Evolutionary conservation across 1,140 invertebrate species (phyloP).

Genomic region (Lasaia peninsularis): DNA sequence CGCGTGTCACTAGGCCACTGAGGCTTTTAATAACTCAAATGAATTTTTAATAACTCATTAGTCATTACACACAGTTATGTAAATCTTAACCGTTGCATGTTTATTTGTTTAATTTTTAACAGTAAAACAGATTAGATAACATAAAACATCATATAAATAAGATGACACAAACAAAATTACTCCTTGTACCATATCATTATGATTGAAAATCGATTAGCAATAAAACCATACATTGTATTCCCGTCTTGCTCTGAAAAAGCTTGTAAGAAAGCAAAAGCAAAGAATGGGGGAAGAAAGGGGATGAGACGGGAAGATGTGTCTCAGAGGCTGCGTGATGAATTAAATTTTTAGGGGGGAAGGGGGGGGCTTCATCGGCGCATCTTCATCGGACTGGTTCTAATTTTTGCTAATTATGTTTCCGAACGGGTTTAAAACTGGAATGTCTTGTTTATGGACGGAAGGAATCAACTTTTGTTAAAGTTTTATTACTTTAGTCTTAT

Average conservation of each 20-base stretch:
- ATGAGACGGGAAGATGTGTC: slow-evolving; percentile 64
- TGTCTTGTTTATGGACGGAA: slow-evolving; percentile 1
- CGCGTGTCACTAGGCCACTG: no score
- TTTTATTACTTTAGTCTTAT: no score
- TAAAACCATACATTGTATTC: slow-evolving; percentile 41
- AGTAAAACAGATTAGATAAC: slow-evolving; percentile 56
- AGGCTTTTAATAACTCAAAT: no score
- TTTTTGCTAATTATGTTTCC: slow-evolving; percentile 71
- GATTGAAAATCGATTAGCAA: slow-evolving; percentile 26
- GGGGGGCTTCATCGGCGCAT: slow-evolving; percentile 50
- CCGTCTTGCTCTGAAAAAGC: slow-evolving; percentile 65
- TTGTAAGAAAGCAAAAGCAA: slow-evolving; percentile 73
- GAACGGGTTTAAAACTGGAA: slow-evolving; percentile 30
- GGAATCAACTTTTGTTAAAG: background rate
- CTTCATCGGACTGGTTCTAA: slow-evolving; percentile 63
- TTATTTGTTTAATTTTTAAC: slow-evolving; percentile 73
- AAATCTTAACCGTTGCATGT: slow-evolving; percentile 65
- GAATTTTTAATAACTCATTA: no score
- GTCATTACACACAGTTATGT: slow-evolving; percentile 35
- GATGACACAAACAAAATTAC: slow-evolving; percentile 6
- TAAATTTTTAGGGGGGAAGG: slow-evolving; percentile 72
- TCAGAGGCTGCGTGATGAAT: slow-evolving; percentile 70
- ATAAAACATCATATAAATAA: slow-evolving; percentile 30
- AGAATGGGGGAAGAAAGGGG: slow-evolving; percentile 71
- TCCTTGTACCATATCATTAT: slow-evolving; percentile 21